Evolutionary conservation across 2,888 invertebrate genomes (phyloP).

Genomic region (Parnassius apollo): DNA sequence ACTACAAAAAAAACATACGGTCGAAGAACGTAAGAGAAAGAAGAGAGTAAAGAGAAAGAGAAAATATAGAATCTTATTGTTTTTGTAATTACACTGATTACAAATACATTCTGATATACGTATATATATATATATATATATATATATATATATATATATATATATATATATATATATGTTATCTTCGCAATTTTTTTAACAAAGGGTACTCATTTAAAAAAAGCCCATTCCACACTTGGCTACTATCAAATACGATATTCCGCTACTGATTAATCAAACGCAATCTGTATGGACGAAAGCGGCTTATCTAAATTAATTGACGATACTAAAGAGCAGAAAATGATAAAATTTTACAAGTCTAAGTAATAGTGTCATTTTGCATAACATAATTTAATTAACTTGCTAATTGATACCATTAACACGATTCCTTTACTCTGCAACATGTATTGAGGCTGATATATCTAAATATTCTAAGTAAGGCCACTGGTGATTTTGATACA

Average conservation of each 20-base stretch:
- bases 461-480: background rate
- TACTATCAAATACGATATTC: conserved; percentile 9
- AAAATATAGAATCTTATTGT: too few species aligned
- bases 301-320: conserved; percentile 22
- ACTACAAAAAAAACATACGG: too few species aligned
- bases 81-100: too few species aligned
- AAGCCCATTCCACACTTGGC: conserved; percentile 9
- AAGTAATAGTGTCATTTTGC: conserved; percentile 10
- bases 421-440: background rate
- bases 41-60: too few species aligned
- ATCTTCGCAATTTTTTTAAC: background rate
- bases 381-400: conserved; percentile 16
- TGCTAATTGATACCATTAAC: conserved; percentile 13
- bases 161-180: background rate
- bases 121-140: too few species aligned
- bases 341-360: conserved; percentile 18
- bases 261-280: conserved; percentile 9
- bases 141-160: too few species aligned
- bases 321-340: conserved; percentile 12
- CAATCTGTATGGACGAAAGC: conserved; percentile 1
- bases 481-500: too few species aligned
- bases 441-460: background rate
- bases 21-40: too few species aligned
- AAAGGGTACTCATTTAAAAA: background rate
- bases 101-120: too few species aligned